Conservation (phyloP, 2,797 vertebrate genomes). For the Syngnathus rostellatus region DNA sequence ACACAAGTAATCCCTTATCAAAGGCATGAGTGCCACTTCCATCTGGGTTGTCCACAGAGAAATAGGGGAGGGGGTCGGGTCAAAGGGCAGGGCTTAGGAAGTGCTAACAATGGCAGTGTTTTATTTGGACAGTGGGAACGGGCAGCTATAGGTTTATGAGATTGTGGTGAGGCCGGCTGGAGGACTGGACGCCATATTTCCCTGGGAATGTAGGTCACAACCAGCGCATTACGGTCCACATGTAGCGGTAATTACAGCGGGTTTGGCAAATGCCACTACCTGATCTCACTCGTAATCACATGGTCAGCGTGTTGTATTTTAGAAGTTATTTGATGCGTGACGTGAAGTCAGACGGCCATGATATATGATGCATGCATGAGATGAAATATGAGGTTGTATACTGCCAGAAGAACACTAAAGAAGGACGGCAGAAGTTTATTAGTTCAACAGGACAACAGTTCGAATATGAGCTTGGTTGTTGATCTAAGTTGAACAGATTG, state of each 20-base stretch:
- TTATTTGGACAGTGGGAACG: conserved; percentile 61
- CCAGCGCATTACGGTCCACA: conserved; percentile 62
- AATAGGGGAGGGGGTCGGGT: conserved; percentile 36
- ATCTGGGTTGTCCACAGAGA: conserved; percentile 31
- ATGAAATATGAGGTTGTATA: conserved; percentile 1
- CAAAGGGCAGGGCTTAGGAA: conserved; percentile 51
- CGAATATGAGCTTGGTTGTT: background rate
- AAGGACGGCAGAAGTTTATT: background rate
- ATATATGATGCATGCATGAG: background rate
- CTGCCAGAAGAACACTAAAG: background rate
- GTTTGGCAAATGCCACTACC: background rate
- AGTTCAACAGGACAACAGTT: background rate
- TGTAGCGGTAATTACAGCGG: conserved; percentile 43
- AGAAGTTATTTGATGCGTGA: background rate
- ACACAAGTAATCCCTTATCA: conserved; percentile 56
- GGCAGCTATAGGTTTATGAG: conserved; percentile 23
- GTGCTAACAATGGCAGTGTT: conserved; percentile 54
- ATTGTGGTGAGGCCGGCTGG: conserved; percentile 21
- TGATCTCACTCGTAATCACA: conserved; percentile 6
- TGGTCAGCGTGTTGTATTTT: background rate
- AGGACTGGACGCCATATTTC: conserved; percentile 39
- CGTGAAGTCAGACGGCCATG: background rate
- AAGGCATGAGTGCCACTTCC: conserved; percentile 32
- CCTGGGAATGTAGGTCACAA: conserved; percentile 67
- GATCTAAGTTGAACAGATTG: background rate